phyloP scores from a whole-genome alignment of 2,797 vertebrate species.

The Pipistrellus pygmaeus region DNA sequence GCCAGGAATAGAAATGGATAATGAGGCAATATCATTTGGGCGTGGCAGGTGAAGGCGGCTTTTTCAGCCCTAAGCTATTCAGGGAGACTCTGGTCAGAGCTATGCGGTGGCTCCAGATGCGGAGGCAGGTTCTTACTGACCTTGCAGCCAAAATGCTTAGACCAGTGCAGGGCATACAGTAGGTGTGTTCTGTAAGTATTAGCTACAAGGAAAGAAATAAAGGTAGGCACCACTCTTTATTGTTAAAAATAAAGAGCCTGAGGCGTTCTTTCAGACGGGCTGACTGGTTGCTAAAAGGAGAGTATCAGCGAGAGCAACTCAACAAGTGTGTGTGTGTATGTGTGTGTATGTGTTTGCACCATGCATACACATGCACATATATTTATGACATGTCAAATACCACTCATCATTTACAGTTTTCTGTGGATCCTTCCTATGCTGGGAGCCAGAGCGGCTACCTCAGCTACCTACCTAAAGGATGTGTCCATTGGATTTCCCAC shows the following conservation, averaged over 20 bases:
- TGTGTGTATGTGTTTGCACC: rapidly evolving
- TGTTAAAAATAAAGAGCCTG: not conserved
- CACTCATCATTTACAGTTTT: not conserved
- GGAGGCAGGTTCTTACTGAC: not conserved
- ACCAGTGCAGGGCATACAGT: not conserved
- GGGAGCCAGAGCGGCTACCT: not conserved
- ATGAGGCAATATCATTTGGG: not conserved
- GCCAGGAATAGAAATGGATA: not conserved
- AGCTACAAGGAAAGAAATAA: not conserved
- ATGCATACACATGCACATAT: not conserved
- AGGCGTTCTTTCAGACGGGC: not conserved
- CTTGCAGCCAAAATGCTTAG: not conserved
- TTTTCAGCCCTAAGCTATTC: not conserved
- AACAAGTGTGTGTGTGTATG: not conserved
- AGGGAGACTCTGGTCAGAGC: not conserved
- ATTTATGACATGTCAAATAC: not conserved
- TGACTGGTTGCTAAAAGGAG: slow-evolving; percentile 14
- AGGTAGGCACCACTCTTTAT: not conserved
- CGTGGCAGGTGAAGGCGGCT: not conserved
- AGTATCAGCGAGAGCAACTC: not conserved
- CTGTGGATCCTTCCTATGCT: not conserved
- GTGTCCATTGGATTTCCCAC: not conserved
- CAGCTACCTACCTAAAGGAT: not conserved
- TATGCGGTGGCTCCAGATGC: not conserved
- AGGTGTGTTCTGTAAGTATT: not conserved